Percentiles rank a stretch among this genome's conserved stretches.
Evolutionary conservation across 2,113 vertebrate genomes (phyloP).

Genomic region (Brienomyrus brachyistius): DNA sequence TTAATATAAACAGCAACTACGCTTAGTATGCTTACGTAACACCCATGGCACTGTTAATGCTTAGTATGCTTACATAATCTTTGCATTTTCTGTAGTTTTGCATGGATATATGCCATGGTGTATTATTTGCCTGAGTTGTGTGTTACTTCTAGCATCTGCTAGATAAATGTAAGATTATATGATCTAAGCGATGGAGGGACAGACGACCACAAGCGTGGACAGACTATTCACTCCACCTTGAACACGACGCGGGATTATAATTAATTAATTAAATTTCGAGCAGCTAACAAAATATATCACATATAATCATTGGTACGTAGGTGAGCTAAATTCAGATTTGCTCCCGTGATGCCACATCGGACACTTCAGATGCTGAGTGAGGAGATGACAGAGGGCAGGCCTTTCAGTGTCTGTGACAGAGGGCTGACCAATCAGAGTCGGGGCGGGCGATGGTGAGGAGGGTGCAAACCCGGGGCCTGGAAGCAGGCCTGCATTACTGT

Average conservation of each 20-base stretch:
- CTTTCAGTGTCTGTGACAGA: neutral
- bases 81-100: neutral
- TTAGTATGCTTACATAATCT: neutral
- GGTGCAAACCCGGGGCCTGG: neutral
- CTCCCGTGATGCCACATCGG: neutral
- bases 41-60: conserved; percentile 7
- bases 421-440: neutral
- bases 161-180: neutral
- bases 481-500: conserved; percentile 14
- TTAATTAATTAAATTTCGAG: neutral
- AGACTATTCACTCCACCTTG: neutral
- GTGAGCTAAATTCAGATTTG: neutral
- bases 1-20: conserved; percentile 17
- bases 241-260: neutral
- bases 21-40: neutral
- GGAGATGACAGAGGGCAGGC: neutral
- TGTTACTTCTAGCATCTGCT: neutral
- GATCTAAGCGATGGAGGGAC: neutral
- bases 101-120: neutral
- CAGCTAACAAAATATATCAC: neutral
- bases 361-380: neutral
- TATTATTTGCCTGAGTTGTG: neutral
- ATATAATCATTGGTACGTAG: neutral
- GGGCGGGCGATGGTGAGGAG: neutral
- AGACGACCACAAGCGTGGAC: neutral